Conservation (phyloP, 2,888 invertebrate genomes). For the Chloroclysta siterata region DNA sequence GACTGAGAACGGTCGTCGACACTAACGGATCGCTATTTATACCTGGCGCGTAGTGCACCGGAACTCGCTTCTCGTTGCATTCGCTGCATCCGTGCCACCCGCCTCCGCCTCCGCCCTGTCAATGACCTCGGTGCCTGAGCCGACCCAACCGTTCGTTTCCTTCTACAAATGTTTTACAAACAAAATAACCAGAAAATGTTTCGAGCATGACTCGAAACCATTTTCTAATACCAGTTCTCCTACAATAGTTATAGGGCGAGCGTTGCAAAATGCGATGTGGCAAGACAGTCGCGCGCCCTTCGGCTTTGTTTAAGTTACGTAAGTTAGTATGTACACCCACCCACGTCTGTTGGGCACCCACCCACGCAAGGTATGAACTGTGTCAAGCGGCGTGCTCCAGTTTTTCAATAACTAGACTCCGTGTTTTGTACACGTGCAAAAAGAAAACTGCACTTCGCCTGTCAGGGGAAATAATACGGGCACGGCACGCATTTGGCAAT, state of each 20-base stretch:
- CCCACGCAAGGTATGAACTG: constrained; percentile 73
- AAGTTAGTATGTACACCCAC: constrained; percentile 64
- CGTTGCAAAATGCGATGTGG: constrained; percentile 71
- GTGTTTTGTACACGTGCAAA: constrained; percentile 54
- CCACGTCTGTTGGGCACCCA: constrained; percentile 68
- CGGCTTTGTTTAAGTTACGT: constrained; percentile 77
- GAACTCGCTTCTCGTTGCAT: constrained; percentile 81
- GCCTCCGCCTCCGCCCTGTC: constrained; percentile 75
- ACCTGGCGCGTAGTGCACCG: constrained; percentile 83
- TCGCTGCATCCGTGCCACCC: constrained; percentile 79
- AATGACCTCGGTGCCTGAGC: constrained; percentile 70
- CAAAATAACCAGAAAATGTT: constrained; percentile 30
- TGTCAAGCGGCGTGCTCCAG: constrained; percentile 77
- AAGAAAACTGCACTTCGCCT: constrained; percentile 38
- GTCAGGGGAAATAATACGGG: constrained; percentile 13
- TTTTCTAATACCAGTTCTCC: constrained; percentile 32
- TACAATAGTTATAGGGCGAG: constrained; percentile 63
- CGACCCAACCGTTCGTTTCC: constrained; percentile 47
- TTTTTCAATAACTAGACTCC: constrained; percentile 61
- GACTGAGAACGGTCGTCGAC: constrained; percentile 80
- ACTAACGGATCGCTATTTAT: constrained; percentile 85
- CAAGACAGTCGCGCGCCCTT: constrained; percentile 81
- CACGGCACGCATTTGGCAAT: background rate
- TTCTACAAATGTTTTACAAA: constrained; percentile 29
- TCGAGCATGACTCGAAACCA: constrained; percentile 28